Evolutionary conservation across 2,888 invertebrate genomes (phyloP).

Genomic region (Agonopterix arenella): DNA sequence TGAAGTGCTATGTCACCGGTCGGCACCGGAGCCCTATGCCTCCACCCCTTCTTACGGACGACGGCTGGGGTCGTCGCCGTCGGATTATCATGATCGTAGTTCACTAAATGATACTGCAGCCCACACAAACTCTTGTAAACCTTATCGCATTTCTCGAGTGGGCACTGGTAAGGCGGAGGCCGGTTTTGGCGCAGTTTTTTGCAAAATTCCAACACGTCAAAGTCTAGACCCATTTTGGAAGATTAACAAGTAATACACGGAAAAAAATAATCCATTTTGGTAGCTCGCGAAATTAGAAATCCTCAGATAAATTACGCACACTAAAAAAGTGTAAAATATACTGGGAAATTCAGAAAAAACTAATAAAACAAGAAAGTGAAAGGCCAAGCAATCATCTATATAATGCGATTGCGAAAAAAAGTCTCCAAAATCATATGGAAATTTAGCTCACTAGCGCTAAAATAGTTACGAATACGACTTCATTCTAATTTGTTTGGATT

Average conservation of each 20-base stretch:
- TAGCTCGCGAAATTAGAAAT: too few relatives aligned
- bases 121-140: slow-evolving; percentile 92
- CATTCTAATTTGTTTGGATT: too few relatives aligned
- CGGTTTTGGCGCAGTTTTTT: slow-evolving; percentile 88
- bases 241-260: not conserved
- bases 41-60: slow-evolving; percentile 79
- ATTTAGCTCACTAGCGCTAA: too few relatives aligned
- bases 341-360: not conserved
- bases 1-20: slow-evolving; percentile 73
- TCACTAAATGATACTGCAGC: slow-evolving; percentile 89
- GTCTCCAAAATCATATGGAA: too few relatives aligned
- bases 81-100: slow-evolving; percentile 90
- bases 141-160: slow-evolving; percentile 89
- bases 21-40: slow-evolving; percentile 75
- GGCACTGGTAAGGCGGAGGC: slow-evolving; percentile 91
- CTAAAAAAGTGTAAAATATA: not conserved
- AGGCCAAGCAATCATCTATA: not conserved
- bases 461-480: too few relatives aligned
- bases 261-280: not conserved
- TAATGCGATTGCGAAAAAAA: too few relatives aligned
- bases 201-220: slow-evolving; percentile 91
- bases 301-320: too few relatives aligned
- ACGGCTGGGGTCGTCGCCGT: slow-evolving; percentile 79
- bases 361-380: slow-evolving; percentile 2
- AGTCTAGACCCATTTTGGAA: slow-evolving; percentile 83